These are phyloP conservation scores for Drosophila heteroneura DNA, from an alignment of 2,888 invertebrate species.

Conservation along the genomic window DNA sequence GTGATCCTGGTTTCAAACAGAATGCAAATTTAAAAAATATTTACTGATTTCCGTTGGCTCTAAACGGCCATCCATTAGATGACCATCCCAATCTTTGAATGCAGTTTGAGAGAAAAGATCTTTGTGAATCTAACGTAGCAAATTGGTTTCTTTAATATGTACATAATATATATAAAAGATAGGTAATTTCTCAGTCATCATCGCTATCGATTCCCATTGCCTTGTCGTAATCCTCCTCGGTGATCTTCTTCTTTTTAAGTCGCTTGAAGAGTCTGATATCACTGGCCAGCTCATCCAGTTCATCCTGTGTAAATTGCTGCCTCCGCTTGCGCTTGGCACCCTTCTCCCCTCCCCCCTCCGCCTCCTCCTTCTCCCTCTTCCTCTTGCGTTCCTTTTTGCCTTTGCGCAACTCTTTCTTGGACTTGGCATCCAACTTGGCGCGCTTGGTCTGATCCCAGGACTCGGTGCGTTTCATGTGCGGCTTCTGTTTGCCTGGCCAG, in stretches of 20 bases:
- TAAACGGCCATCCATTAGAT: background rate
- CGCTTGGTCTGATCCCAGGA: conserved; percentile 93
- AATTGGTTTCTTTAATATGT: conserved; percentile 21
- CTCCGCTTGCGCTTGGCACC: conserved; percentile 86
- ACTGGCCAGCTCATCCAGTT: conserved; percentile 91
- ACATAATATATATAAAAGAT: conserved; percentile 42
- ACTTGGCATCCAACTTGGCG: conserved; percentile 86
- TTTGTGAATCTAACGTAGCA: background rate
- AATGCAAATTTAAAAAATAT: background rate
- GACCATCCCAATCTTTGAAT: background rate
- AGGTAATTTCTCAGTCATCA: conserved; percentile 20
- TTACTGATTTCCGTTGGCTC: no score
- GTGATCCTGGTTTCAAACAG: background rate
- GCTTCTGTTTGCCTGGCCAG: conserved; percentile 89
- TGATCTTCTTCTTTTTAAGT: conserved; percentile 93
- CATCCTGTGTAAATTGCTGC: conserved; percentile 89
- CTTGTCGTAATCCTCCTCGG: conserved; percentile 88
- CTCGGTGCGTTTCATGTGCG: conserved; percentile 86
- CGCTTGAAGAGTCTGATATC: conserved; percentile 95
- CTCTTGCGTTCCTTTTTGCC: conserved; percentile 83
- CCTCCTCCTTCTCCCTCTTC: conserved; percentile 76
- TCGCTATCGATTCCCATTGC: conserved; percentile 86
- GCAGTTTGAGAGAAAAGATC: background rate
- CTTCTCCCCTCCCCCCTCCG: conserved; percentile 65
- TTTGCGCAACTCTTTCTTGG: conserved; percentile 86